A percentile compares a stretch with the other conserved stretches of the same genome.
Conservation (phyloP, 2,113 vertebrate genomes). For the Diadophis punctatus region DNA sequence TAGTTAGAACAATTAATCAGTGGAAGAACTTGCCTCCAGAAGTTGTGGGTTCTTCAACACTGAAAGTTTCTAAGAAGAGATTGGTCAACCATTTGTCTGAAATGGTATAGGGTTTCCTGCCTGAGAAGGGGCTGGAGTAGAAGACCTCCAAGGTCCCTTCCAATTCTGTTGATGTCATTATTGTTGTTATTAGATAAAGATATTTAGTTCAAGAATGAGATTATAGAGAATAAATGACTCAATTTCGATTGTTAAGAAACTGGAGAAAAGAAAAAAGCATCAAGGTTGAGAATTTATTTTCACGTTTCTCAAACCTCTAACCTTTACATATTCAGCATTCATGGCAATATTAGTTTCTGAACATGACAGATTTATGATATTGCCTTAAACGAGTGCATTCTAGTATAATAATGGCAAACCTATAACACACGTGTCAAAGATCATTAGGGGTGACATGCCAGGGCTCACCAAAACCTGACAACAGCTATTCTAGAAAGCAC, state of each 20-base stretch:
- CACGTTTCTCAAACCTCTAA: not conserved
- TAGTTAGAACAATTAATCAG: too few species aligned
- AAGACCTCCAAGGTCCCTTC: too few species aligned
- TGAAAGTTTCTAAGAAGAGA: too few species aligned
- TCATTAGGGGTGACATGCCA: not conserved
- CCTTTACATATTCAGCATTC: not conserved
- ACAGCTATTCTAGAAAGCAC: not conserved
- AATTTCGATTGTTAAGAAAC: not conserved
- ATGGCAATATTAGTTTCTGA: not conserved
- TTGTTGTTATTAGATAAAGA: not conserved
- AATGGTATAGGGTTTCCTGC: too few species aligned
- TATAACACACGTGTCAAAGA: not conserved
- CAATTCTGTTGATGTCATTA: too few species aligned
- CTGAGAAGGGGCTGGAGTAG: too few species aligned
- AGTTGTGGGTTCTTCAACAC: too few species aligned
- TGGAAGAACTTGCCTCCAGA: too few species aligned
- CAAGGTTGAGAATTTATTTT: not conserved
- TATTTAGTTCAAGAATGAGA: not conserved
- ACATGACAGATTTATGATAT: not conserved
- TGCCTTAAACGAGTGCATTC: not conserved
- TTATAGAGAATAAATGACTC: not conserved
- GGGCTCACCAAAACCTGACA: not conserved
- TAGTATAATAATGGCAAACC: not conserved
- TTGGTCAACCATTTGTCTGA: too few species aligned
- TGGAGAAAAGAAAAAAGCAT: not conserved